Base-by-base conservation (phyloP, 2,797 vertebrate species). In the Poeciliopsis presidionis region DNA sequence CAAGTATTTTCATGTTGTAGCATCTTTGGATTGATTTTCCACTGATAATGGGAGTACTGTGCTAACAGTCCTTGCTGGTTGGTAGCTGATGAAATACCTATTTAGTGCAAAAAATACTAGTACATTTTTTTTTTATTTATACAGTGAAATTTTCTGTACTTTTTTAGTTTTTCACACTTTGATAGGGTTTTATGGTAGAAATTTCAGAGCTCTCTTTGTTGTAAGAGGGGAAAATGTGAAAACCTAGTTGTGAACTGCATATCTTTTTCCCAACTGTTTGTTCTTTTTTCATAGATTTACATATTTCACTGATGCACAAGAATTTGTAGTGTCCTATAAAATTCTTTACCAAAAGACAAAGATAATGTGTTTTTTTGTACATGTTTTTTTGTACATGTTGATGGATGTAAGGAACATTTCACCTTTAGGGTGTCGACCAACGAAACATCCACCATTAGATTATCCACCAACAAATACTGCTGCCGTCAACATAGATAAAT, bases 391-490 rank as follows among this genome's bases (percentile, higher is more conserved):
- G 36, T 22, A 3, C 1, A 1, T 43, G 65, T 14, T 43, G 63
- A 67, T 67, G 63, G 39, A 43, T 67, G 39, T 41, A 20, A 22
- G 22, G 11, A 67, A 22, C 25, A 2, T 43, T 69, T 69, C 65
- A 69, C 65, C 39, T 69, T 43, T 13, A 41, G 36, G 39, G 39
- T 41, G 25, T 69, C 4, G 25, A 46, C 53, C 39, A 75, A n/a
- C 57, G 3, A 73, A 39, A 81, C 51, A 57, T 77, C 70, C 55
- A 55, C 2, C 51, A 45, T 28, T 36, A 81, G n/a, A 74, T 72
- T 16, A 61, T 51, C 69, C 39, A 43, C 41, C 41, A 67, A 3
- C 25, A 39, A 12, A 61, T 73, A 78, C 57, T 63, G 13, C 57
- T 75, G 67, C 51, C 30, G 45, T 55, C 22, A n/a, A 20, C 14